Percentiles rank a stretch among this genome's conserved stretches.
Conservation (phyloP, 2,113 vertebrate species). For the Narcine bancroftii region DNA sequence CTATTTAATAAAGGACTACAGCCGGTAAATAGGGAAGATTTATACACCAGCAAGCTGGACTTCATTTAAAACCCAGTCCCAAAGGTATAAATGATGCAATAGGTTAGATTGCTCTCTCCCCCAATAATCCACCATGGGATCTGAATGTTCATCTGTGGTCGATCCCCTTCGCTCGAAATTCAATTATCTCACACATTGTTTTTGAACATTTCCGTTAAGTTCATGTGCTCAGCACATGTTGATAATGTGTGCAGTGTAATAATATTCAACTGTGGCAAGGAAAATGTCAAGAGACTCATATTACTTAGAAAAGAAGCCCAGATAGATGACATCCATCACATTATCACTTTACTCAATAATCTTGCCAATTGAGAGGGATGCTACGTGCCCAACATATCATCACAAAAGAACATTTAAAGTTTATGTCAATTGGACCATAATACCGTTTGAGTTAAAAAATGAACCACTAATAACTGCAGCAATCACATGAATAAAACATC, state of each 20-base stretch:
- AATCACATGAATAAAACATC: neutral
- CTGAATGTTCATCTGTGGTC: neutral
- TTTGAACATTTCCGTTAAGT: neutral
- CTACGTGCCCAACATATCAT: neutral
- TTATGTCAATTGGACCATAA: neutral
- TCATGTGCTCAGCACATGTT: neutral
- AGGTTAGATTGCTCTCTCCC: neutral
- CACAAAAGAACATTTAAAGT: neutral
- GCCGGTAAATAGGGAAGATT: conserved; percentile 5
- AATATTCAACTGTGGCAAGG: neutral
- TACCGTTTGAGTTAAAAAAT: neutral
- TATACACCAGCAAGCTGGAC: neutral
- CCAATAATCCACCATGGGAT: neutral
- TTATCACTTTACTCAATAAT: neutral
- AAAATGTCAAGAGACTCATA: neutral
- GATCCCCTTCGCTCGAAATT: neutral
- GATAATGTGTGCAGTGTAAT: neutral
- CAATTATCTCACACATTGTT: neutral
- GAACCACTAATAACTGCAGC: neutral
- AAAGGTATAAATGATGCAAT: neutral
- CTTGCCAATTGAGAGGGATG: neutral
- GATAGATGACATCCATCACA: neutral
- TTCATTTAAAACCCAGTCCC: conserved; percentile 2
- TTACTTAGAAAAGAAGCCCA: neutral
- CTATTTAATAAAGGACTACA: conserved; percentile 12